Base-by-base conservation (phyloP, 2,888 invertebrate species). In the Anthrax anthrax region DNA sequence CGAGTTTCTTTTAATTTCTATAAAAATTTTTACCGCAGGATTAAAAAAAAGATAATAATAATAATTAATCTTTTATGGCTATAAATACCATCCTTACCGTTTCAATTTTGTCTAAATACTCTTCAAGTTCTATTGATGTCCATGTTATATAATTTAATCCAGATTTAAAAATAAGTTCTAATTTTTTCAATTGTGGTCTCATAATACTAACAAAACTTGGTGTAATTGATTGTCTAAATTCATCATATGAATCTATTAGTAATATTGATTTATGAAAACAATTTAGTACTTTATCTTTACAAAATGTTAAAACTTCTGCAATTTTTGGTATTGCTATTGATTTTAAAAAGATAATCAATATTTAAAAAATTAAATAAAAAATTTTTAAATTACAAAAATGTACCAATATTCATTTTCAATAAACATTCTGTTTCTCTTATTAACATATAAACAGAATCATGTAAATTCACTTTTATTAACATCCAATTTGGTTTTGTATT, bases 381-480 rank as follows among this genome's bases (percentile, higher is more conserved):
- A 39, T 39, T 16, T 18, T 39, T 19, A 38, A 27, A 12, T 23
- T 23, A 12, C 12, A 32, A 14, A 34, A 8, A 12, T 4, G 12
- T 32, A 78, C 78, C 67, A 42, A 88, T 67, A 36, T 77, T 76
- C 49, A 88, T 69, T 62, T 84, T 84, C 66, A 80, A 78, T 76
- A 89, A 84, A 57, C 83, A 81, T 59, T 88, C 85, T 0, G 85
- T 77, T 69, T 90, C 90, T 51, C 80, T 72, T 39, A 87, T 82
- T 43, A 84, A 76, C 65, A 84, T 82, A 2, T 70, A 67, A 43
- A 85, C 78, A 44, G 76, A 81, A 2, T 76, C 71, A 62, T 86
- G 83, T 56, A 88, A 84, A 64, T 88, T 82, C 1, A 85, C 72
- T 2, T 74, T 67, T 51, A 81, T 80, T 34, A 66, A 65, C 4